phyloP scores from a whole-genome alignment of 2,797 vertebrate species.

The Furcifer pardalis region DNA sequence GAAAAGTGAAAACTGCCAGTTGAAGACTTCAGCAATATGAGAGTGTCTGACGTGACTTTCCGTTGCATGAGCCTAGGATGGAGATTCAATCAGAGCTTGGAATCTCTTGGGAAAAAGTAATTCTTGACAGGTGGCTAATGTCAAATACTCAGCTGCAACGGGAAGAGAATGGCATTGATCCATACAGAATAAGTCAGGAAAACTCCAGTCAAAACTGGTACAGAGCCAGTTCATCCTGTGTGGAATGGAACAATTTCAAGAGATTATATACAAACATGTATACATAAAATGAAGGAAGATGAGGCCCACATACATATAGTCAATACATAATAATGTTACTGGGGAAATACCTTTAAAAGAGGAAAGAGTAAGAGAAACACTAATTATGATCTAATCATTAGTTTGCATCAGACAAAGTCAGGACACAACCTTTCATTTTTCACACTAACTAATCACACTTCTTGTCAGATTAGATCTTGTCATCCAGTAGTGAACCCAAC shows the following conservation, averaged over 20 bases:
- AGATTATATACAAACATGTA: neutral
- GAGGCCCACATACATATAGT: neutral
- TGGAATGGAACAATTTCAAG: neutral
- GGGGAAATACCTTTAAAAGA: neutral
- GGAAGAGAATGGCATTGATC: neutral
- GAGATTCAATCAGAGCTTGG: neutral
- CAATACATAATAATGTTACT: neutral
- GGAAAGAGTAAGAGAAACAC: neutral
- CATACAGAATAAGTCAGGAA: neutral
- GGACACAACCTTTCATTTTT: neutral
- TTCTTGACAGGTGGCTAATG: neutral
- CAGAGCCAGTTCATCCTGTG: neutral
- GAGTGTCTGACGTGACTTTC: neutral
- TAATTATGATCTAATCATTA: neutral
- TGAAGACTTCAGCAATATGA: neutral
- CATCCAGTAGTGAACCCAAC: neutral
- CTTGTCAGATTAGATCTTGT: constrained; percentile 35
- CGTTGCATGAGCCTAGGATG: too few species aligned
- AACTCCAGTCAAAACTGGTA: neutral
- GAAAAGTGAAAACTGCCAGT: neutral
- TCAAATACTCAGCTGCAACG: too few species aligned
- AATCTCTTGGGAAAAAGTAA: neutral
- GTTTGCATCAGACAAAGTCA: neutral
- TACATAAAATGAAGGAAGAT: neutral
- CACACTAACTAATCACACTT: neutral